Evolutionary conservation across 1,140 invertebrate species (phyloP).

Genomic region (Drosophila kikkawai): DNA sequence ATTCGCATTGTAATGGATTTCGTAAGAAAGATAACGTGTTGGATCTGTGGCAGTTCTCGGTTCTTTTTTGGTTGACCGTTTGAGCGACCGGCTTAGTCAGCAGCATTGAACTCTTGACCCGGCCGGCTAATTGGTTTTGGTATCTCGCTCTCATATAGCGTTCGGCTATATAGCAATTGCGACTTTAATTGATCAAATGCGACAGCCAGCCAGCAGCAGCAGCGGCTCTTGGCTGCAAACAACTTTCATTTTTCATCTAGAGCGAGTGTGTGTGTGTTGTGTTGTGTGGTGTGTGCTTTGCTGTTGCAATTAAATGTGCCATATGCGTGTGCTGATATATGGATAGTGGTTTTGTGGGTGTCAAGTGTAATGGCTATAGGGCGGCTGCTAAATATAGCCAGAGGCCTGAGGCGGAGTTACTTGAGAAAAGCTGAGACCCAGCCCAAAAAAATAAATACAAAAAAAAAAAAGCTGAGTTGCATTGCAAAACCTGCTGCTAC

Average conservation of each 20-base stretch:
- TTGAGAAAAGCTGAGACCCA: conserved; percentile 42
- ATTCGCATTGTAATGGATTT: conserved; percentile 51
- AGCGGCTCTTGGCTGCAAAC: conserved; percentile 54
- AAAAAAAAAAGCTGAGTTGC: conserved; percentile 28
- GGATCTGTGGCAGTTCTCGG: conserved; percentile 9
- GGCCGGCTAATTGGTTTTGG: conserved; percentile 69
- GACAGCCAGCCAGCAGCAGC: conserved; percentile 37
- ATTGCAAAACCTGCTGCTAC: conserved; percentile 14
- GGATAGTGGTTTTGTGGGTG: conserved; percentile 71
- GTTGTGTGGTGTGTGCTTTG: conserved; percentile 23
- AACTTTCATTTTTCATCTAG: conserved; percentile 79
- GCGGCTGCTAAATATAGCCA: conserved; percentile 78
- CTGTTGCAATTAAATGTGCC: conserved; percentile 78
- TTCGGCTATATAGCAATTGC: conserved; percentile 67
- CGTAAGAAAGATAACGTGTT: conserved; percentile 29
- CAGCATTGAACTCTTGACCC: conserved; percentile 77
- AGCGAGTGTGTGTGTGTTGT: conserved; percentile 32
- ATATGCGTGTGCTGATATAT: conserved; percentile 52
- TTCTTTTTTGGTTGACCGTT: conserved; percentile 7
- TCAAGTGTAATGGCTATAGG: conserved; percentile 79
- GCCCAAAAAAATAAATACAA: conserved; percentile 39
- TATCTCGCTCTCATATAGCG: conserved; percentile 47
- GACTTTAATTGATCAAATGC: conserved; percentile 78
- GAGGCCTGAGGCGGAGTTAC: conserved; percentile 43
- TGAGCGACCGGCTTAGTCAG: conserved; percentile 35